Base-by-base conservation (phyloP, 1,140 invertebrate species). In the Drosophila tristis region DNA sequence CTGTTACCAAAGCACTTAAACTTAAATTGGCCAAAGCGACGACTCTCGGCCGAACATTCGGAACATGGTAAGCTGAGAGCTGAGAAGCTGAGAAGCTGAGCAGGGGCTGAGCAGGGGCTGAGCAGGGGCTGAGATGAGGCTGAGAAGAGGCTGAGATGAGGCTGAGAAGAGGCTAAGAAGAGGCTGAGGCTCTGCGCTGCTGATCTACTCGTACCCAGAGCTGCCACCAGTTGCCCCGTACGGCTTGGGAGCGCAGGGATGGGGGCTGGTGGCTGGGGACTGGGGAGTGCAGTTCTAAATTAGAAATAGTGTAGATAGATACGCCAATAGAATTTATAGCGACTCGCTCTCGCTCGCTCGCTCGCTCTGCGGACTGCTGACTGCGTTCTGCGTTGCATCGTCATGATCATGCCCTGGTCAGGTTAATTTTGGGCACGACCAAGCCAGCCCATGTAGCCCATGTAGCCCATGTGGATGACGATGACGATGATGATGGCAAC, bases 251-350 rank as follows among this genome's bases (percentile, higher is more conserved):
- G 16, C 8, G 35, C n/a, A 15, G 2, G 35, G 6, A 13, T n/a
- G n/a, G n/a, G 48, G 42, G n/a, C n/a, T n/a, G n/a, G n/a, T n/a
- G n/a, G n/a, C n/a, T 20, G 67, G 44, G 59, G 16, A 1, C 16
- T 20, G 67, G 44, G 59, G 49, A 45, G 42, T 43, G 58, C 48
- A 68, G 74, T 70, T 54, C 84, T 75, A 89, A 89, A 89, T 89
- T 89, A 89, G 84, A 89, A 89, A 84, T 84, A 90, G 84, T 89
- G 85, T 90, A 89, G 85, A 89, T 89, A 89, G 84, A 89, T 89
- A 90, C 85, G 80, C 76, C 84, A 84, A 89, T 89, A 90, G 84
- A 89, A 90, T 89, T 90, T 89, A 89, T 89, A 89, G 84, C 76
- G 44, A 53, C 71, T 76, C 74, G 74, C 70, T 65, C 72, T 74